These are phyloP conservation scores for Otolemur crassicaudatus DNA, from an alignment of 2,797 vertebrate species.

Conservation along the genomic window DNA sequence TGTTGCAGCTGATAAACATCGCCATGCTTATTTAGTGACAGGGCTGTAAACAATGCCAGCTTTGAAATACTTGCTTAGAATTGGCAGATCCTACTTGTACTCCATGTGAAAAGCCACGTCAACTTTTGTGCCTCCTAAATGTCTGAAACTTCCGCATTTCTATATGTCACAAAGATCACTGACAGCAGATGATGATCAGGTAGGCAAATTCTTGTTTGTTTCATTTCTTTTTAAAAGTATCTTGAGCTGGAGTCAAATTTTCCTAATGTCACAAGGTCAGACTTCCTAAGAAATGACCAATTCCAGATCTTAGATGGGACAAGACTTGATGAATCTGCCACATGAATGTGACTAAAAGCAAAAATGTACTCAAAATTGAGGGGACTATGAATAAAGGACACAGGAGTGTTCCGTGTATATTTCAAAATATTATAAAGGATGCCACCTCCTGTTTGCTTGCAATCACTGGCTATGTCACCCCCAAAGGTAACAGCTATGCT, in stretches of 20 bases:
- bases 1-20: background rate
- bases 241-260: background rate
- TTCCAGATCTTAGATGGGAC: no score
- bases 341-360: no score
- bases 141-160: background rate
- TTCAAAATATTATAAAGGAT: no score
- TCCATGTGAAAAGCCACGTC: background rate
- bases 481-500: no score
- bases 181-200: rapidly evolving
- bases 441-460: no score
- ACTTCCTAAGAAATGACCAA: no score
- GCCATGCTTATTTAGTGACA: background rate
- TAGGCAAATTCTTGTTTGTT: background rate
- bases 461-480: no score
- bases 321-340: no score
- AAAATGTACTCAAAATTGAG: no score
- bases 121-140: background rate
- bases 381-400: no score
- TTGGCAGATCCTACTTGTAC: background rate
- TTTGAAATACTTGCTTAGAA: background rate
- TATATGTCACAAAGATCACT: background rate
- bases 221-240: background rate
- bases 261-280: background rate
- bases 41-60: no score
- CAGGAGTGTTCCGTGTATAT: no score